Evolutionary conservation across 2,797 vertebrate species (phyloP).

Genomic region (Acanthurus leucopareius): DNA sequence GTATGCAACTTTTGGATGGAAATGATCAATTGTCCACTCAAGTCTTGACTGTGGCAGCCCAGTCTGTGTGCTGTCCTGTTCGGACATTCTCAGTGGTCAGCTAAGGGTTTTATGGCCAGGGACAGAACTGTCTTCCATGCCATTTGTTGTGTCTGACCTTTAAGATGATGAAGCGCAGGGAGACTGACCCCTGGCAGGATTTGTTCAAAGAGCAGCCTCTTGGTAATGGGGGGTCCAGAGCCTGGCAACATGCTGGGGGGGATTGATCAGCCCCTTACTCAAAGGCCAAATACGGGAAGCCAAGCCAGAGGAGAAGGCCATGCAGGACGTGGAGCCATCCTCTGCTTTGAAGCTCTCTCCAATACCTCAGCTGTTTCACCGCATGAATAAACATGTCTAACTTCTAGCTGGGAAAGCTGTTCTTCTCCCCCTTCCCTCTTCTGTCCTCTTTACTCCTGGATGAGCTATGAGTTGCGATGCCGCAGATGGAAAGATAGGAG

Average conservation of each 20-base stretch:
- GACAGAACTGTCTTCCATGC: constrained; percentile 76
- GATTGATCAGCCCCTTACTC: constrained; percentile 83
- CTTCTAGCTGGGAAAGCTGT: constrained; percentile 61
- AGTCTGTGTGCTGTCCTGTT: constrained; percentile 38
- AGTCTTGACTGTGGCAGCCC: constrained; percentile 28
- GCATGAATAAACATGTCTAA: constrained; percentile 78
- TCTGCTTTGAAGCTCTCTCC: constrained; percentile 80
- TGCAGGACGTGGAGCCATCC: constrained; percentile 74
- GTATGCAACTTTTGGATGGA: neutral
- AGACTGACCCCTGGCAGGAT: constrained; percentile 80
- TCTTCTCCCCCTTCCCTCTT: constrained; percentile 58
- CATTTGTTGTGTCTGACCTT: constrained; percentile 85
- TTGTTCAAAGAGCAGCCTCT: constrained; percentile 84
- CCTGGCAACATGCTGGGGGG: constrained; percentile 75
- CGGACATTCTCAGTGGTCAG: constrained; percentile 60
- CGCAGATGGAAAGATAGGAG: constrained; percentile 60
- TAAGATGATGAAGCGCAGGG: constrained; percentile 82
- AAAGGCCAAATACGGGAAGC: constrained; percentile 82
- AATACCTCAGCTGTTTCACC: constrained; percentile 74
- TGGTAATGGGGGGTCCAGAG: constrained; percentile 78
- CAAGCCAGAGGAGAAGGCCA: constrained; percentile 82
- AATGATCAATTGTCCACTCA: constrained; percentile 16
- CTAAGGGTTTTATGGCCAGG: constrained; percentile 60
- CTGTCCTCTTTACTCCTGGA: constrained; percentile 54
- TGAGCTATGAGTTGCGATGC: constrained; percentile 46